Evolutionary conservation across 53 echinoderm and acorn worm species (phyloP), one percentile per base, ranked within the genome.

Genomic region (Apostichopus leukothele): DNA sequence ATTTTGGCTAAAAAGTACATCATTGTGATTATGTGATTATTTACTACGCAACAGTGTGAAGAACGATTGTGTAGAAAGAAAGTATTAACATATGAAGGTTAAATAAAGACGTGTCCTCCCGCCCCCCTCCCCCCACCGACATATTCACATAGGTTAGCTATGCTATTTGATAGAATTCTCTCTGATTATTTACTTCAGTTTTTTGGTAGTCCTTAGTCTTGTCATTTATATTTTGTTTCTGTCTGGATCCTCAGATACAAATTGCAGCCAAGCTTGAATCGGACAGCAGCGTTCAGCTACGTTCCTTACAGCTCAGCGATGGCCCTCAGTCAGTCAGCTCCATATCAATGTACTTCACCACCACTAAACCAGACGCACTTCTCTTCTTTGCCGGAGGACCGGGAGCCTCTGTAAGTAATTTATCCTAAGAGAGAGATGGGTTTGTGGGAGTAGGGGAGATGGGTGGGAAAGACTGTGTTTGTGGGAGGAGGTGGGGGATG

Each of bases 301-400:
- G 93, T 9, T 54, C 92, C 9, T 67, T 90, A 0, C 88, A 90
- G 0, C 18, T 85, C n/a, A 52, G 88, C 1, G 53, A 83, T 1
- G 90, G 78, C 9, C 92, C 93, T 10, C 86, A 92, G 3, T 87
- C 94, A 1, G 76, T 90, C 83, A 90, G 88, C n/a, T 74, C 91
- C 10, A 75, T 92, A 51, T 93, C 94, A 18, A 75, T 96, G 88
- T 91, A 88, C 91, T 95, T 95, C 92, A 94, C 83, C 61, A 94
- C 95, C 3, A 88, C 88, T 73, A 83, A 86, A 75, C 79, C 79
- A 6, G 83, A 95, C 25, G 98, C 93, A 5, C 83, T 95, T 8
- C 92, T 98, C 4, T 93, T 89, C 93, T 98, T 89, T 73, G 89
- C 92, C 10, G 98, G 98, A 11, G 98, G 95, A 51, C 98, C 94